These are phyloP conservation scores for Gila orcuttii DNA, from an alignment of 2,113 vertebrate genomes.

Conservation along the genomic window DNA sequence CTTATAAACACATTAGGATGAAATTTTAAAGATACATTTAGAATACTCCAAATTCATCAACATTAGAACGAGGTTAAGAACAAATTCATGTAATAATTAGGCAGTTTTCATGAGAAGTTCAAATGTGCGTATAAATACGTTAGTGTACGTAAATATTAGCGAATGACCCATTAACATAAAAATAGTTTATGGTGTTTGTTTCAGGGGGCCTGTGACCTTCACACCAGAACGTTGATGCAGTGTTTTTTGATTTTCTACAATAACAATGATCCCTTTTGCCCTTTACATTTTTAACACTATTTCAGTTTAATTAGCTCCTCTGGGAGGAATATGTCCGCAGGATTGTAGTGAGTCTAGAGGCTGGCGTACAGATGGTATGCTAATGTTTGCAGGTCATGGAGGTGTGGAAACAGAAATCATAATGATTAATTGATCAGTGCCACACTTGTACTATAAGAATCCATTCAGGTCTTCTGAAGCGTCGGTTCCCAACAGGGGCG, in stretches of 20 bases:
- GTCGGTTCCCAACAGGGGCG: too few species aligned
- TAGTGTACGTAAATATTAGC: too few species aligned
- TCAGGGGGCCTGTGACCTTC: neutral
- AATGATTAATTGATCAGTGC: neutral
- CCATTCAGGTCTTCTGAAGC: neutral
- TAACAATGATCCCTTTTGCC: slow-evolving; percentile 6
- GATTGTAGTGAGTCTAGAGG: neutral
- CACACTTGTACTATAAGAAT: neutral
- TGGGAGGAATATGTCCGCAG: slow-evolving; percentile 19
- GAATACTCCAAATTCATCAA: too few species aligned
- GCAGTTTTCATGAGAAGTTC: too few species aligned
- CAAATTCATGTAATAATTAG: too few species aligned
- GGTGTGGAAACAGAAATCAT: neutral
- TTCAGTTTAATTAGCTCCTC: slow-evolving; percentile 42
- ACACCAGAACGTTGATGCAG: neutral
- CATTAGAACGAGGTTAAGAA: too few species aligned
- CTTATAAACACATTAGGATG: too few species aligned
- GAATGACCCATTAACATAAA: too few species aligned
- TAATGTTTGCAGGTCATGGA: slow-evolving; percentile 19
- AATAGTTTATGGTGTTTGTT: neutral
- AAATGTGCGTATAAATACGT: too few species aligned
- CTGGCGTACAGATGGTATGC: slow-evolving; percentile 17
- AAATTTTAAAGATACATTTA: too few species aligned
- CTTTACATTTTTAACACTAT: slow-evolving; percentile 15
- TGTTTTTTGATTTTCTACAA: neutral